These are phyloP conservation scores for Cryptus armator DNA, from an alignment of 2,888 invertebrate genomes.

Conservation along the genomic window DNA sequence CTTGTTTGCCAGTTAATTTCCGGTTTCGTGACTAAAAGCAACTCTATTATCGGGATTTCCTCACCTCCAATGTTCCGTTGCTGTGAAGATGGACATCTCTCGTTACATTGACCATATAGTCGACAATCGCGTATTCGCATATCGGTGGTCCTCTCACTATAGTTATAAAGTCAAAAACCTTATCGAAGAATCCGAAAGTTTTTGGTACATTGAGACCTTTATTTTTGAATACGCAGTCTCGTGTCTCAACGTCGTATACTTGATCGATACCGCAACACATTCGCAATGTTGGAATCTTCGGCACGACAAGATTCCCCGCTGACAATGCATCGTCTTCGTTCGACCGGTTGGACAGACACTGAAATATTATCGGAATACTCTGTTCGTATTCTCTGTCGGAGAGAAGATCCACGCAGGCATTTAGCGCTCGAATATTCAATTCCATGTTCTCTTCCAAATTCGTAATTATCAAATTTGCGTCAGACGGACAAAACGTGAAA, in stretches of 20 bases:
- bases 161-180: slow-evolving; percentile 46
- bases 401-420: slow-evolving; percentile 74
- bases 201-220: not conserved
- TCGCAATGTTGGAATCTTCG: slow-evolving; percentile 64
- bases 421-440: slow-evolving; percentile 46
- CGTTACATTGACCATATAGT: slow-evolving; percentile 71
- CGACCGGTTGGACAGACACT: slow-evolving; percentile 65
- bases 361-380: slow-evolving; percentile 67
- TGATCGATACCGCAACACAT: slow-evolving; percentile 72
- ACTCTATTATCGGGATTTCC: not conserved
- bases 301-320: slow-evolving; percentile 47
- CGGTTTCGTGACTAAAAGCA: too few species aligned
- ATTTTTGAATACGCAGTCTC: slow-evolving; percentile 62
- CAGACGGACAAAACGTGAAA: slow-evolving; percentile 38
- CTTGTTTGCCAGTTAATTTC: too few species aligned
- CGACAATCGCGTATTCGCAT: slow-evolving; percentile 72
- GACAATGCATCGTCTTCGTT: not conserved
- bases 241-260: slow-evolving; percentile 65
- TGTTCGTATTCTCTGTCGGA: slow-evolving; percentile 29
- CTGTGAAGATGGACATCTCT: slow-evolving; percentile 33
- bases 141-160: slow-evolving; percentile 64
- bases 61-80: slow-evolving; percentile 60
- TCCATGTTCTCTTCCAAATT: slow-evolving; percentile 46
- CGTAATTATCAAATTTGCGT: slow-evolving; percentile 24
- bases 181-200: slow-evolving; percentile 24